Evolutionary conservation across 2,797 vertebrate species (phyloP).

Genomic region (Clarias platycephalus): DNA sequence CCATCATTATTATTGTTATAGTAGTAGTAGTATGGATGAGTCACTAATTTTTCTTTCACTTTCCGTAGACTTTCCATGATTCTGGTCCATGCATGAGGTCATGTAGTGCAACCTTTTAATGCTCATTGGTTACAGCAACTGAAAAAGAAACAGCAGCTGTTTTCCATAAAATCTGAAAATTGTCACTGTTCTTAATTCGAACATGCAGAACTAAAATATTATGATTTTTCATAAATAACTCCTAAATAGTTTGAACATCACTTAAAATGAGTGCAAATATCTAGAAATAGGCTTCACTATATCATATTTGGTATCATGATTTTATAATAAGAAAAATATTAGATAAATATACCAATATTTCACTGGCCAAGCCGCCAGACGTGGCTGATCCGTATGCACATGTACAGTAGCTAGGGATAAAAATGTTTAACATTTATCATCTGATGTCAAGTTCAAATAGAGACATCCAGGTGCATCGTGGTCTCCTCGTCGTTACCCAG

Average conservation of each 20-base stretch:
- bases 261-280: neutral
- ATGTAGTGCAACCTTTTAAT: neutral
- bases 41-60: neutral
- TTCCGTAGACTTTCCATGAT: neutral
- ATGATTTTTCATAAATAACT: neutral
- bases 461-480: constrained; percentile 63
- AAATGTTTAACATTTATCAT: constrained; percentile 77
- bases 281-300: constrained; percentile 15
- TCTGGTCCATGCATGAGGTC: neutral
- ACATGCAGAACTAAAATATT: neutral
- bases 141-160: neutral
- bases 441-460: constrained; percentile 64
- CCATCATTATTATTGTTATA: too few species aligned
- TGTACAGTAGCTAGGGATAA: constrained; percentile 62
- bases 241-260: neutral
- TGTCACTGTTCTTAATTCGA: neutral
- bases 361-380: constrained; percentile 49
- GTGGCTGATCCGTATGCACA: constrained; percentile 58
- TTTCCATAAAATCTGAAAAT: neutral
- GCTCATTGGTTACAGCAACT: neutral
- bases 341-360: constrained; percentile 4
- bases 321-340: neutral
- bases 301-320: constrained; percentile 1
- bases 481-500: constrained; percentile 41
- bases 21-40: too few species aligned